Percentiles rank a stretch among this genome's conserved stretches.
phyloP scores from a whole-genome alignment of 1,140 invertebrate genomes.

The Solen grandis region DNA sequence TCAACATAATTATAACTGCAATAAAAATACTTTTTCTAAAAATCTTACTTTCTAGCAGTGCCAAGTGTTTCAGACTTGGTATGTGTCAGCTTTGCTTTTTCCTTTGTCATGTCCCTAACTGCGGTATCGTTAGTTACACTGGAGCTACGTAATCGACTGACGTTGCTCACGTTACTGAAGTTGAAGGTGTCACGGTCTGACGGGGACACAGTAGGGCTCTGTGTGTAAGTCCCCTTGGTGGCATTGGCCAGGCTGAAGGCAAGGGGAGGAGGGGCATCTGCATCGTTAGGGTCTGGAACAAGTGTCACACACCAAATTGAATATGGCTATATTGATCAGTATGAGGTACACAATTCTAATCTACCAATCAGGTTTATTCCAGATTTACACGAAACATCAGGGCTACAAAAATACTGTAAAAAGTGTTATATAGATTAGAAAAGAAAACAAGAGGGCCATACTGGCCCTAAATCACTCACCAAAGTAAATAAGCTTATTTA shows the following conservation, averaged over 20 bases:
- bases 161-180: slow-evolving; percentile 73
- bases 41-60: slow-evolving; percentile 47
- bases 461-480: no score
- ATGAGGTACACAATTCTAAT: no score
- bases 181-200: slow-evolving; percentile 65
- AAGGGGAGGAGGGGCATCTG: slow-evolving; percentile 58
- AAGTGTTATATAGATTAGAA: no score
- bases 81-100: slow-evolving; percentile 69
- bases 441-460: no score
- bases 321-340: no score
- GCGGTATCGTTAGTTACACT: slow-evolving; percentile 67
- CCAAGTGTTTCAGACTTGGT: slow-evolving; percentile 71
- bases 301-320: no score
- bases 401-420: no score
- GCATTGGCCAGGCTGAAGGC: slow-evolving; percentile 51
- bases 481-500: no score
- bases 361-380: no score
- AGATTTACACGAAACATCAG: no score
- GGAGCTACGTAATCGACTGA: slow-evolving; percentile 71
- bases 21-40: no score
- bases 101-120: slow-evolving; percentile 56
- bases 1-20: no score
- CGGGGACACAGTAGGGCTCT: slow-evolving; percentile 70
- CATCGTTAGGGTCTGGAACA: slow-evolving; percentile 74
- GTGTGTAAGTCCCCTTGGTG: slow-evolving; percentile 57